Base-by-base conservation (phyloP, 2,888 invertebrate genomes). In the Syrphus vitripennis region DNA sequence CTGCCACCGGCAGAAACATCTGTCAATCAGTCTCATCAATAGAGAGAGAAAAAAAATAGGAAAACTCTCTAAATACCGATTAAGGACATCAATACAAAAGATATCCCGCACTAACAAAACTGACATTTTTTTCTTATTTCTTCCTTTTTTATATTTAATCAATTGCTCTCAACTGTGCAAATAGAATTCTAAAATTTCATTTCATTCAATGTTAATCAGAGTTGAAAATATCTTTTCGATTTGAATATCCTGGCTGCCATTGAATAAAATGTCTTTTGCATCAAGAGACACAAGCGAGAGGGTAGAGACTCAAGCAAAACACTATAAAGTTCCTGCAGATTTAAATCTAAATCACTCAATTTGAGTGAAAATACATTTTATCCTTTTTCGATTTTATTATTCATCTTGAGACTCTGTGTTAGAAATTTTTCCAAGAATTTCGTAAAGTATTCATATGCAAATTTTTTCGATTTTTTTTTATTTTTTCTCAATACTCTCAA, bases 331-430 rank as follows among this genome's bases (percentile, higher is more conserved):
- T 42, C 42, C 10, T 72, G 50, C 34, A 61, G 84, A 86, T 87
- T 75, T 53, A 9, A 67, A 87, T 87, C 87, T 87, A 83, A 87
- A 87, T 87, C 78, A 87, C 87, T 87, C 83, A 87, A 83, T 87
- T 87, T 87, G 82, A 87, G 87, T 87, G 86, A 86, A 86, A 86
- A 86, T 86, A 82, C 77, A 78, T 82, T 86, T 86, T 81, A 82
- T 82, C 74, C 86, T 78, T 86, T 86, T 82, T 86, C 82, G 65
- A 82, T 86, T 82, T 86, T 86, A 86, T 82, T 86, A 86, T 82
- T 82, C 86, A 74, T 77, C 77, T 82, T 74, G 50, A 50, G 48
- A 26, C 69, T 76, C 37, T 29, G 10, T 29, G 63, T 24, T 57
- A 59, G 48, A 7, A 48, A 21, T 69, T 65, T 61, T 65, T 19